Evolutionary conservation across 2,888 invertebrate species (phyloP).

Genomic region (Gisinianus flammeolus): DNA sequence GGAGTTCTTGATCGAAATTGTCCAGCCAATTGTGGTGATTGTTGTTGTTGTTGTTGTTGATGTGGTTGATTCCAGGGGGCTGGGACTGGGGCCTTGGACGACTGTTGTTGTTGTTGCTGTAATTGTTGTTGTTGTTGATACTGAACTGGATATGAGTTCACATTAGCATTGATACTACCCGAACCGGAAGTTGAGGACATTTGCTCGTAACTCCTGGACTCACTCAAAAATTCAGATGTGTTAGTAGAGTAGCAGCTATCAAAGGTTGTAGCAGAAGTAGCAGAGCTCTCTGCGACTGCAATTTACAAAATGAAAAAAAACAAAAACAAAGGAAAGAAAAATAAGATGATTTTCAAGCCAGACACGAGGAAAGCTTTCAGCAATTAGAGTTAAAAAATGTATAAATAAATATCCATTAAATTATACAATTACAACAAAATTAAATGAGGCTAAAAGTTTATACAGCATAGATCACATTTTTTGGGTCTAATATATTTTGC

Average conservation of each 20-base stretch:
- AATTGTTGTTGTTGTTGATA: slow-evolving; percentile 15
- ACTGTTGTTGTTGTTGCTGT: slow-evolving; percentile 13
- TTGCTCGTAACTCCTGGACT: slow-evolving; percentile 34
- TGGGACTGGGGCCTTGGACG: slow-evolving; percentile 4
- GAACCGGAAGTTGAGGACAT: slow-evolving; percentile 35
- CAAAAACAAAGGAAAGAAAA: slow-evolving; percentile 30
- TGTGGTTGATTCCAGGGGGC: not conserved
- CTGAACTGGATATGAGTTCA: not conserved
- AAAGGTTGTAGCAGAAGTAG: slow-evolving; percentile 49
- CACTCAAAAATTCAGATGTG: slow-evolving; percentile 41
- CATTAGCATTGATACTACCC: slow-evolving; percentile 43
- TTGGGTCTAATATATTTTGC: no score
- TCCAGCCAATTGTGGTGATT: not conserved
- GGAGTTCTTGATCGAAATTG: slow-evolving; percentile 38
- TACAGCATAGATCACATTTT: no score
- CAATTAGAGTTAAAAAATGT: no score
- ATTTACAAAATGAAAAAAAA: slow-evolving; percentile 30
- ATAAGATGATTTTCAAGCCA: slow-evolving; percentile 13
- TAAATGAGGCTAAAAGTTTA: no score
- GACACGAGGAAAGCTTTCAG: slow-evolving; percentile 3
- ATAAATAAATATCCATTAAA: no score
- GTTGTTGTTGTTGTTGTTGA: not conserved
- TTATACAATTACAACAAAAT: not conserved
- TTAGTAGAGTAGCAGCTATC: slow-evolving; percentile 57
- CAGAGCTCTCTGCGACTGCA: slow-evolving; percentile 55